phyloP scores from a whole-genome alignment of 2,888 invertebrate species.

The Podabrus alpinus region DNA sequence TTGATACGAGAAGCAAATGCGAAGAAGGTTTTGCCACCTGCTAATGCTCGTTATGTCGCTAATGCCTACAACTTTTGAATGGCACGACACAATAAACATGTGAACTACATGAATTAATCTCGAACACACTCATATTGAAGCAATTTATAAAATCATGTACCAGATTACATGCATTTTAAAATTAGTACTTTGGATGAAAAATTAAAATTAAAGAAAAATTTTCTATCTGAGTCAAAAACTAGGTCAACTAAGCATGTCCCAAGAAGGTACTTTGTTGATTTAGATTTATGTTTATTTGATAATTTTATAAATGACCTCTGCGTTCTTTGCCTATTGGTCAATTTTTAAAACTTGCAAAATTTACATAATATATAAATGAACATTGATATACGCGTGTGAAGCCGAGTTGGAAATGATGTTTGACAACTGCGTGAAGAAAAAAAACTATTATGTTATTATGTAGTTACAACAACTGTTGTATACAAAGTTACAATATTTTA shows the following conservation, averaged over 20 bases:
- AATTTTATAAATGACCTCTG: too few species aligned
- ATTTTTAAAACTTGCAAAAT: too few species aligned
- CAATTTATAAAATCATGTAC: background rate
- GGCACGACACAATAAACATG: background rate
- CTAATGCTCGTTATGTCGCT: conserved; percentile 9
- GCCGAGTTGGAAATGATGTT: background rate
- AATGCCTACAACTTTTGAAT: conserved; percentile 3
- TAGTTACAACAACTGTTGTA: background rate
- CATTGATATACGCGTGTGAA: background rate
- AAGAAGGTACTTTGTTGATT: too few species aligned
- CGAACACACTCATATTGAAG: background rate
- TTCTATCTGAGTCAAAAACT: background rate
- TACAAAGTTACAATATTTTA: background rate
- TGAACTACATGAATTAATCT: background rate
- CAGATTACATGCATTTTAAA: background rate
- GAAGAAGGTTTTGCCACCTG: conserved; percentile 17
- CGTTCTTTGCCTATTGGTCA: too few species aligned
- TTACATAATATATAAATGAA: background rate
- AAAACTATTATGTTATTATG: background rate
- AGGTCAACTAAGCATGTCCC: background rate
- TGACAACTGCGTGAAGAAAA: background rate
- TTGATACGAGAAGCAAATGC: conserved; percentile 13
- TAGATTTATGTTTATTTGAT: too few species aligned
- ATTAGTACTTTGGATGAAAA: background rate
- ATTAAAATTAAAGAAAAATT: too few species aligned